phyloP scores from a whole-genome alignment of 37 sponge, comb jelly and placozoan genomes.

The Lycopodina hypogea region DNA sequence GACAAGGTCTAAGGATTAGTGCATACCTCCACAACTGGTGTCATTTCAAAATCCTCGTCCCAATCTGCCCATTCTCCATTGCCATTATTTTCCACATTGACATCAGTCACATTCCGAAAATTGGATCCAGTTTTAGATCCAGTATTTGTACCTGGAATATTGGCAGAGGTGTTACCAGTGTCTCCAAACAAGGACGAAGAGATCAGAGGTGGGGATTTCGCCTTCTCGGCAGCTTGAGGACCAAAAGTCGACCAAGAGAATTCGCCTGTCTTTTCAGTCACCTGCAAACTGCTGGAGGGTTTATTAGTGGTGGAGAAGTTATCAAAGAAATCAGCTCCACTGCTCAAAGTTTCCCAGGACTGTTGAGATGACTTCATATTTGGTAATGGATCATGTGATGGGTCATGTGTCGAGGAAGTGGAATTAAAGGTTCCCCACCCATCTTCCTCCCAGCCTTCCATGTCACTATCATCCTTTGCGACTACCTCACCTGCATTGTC shows the following conservation, averaged over 20 bases:
- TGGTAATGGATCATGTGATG: not conserved
- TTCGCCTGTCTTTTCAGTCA: not conserved
- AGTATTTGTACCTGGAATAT: not conserved
- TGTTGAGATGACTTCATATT: not conserved
- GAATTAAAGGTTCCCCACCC: slow-evolving; percentile 37
- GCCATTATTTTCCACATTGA: not conserved
- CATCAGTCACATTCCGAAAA: not conserved
- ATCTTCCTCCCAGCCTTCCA: slow-evolving; percentile 64
- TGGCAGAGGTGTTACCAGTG: not conserved
- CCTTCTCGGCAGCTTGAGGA: not conserved
- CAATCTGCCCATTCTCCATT: slow-evolving; percentile 54
- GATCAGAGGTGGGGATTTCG: slow-evolving; percentile 34
- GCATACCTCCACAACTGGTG: not conserved
- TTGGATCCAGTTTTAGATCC: not conserved
- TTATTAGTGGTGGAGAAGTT: slow-evolving; percentile 1
- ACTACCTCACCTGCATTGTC: not conserved
- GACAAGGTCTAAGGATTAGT: no score
- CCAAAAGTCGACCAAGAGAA: not conserved
- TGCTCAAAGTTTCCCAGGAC: not conserved
- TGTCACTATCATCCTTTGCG: slow-evolving; percentile 35
- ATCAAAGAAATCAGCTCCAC: slow-evolving; percentile 62
- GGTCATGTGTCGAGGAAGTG: not conserved
- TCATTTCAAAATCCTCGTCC: slow-evolving; percentile 6
- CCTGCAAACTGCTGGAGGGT: not conserved
- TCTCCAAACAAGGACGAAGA: slow-evolving; percentile 30